Percentiles rank a stretch among this genome's conserved stretches.
Evolutionary conservation across 2,888 invertebrate species (phyloP).

Genomic region (Tillus elongatus): DNA sequence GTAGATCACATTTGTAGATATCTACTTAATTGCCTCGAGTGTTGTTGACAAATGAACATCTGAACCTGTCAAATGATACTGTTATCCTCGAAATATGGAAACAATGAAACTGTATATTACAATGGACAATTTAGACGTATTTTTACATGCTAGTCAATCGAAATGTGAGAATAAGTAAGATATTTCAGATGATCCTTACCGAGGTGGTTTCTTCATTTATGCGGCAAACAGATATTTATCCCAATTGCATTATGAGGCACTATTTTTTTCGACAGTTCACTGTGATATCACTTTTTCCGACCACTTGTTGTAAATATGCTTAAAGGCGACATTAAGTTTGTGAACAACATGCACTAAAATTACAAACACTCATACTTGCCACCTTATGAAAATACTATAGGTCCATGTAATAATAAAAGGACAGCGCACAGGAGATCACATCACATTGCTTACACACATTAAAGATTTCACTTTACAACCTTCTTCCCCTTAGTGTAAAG

Average conservation of each 20-base stretch:
- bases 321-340: constrained; percentile 12
- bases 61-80: constrained; percentile 3
- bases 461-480: constrained; percentile 42
- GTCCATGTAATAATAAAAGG: constrained; percentile 17
- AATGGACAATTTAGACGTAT: too few relatives aligned
- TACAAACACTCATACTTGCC: constrained; percentile 19
- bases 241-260: background rate
- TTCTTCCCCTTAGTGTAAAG: constrained; percentile 37
- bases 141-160: too few relatives aligned
- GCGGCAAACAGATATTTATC: constrained; percentile 10
- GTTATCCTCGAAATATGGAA: background rate
- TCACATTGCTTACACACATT: constrained; percentile 35
- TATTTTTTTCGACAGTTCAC: background rate
- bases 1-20: too few relatives aligned
- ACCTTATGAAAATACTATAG: constrained; percentile 23
- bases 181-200: constrained; percentile 31
- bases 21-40: too few relatives aligned
- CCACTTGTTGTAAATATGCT: constrained; percentile 16
- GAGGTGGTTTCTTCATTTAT: constrained; percentile 35
- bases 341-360: constrained; percentile 15
- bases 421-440: constrained; percentile 24
- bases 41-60: constrained; percentile 2
- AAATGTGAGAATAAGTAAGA: too few relatives aligned
- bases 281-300: constrained; percentile 4
- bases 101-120: background rate